These are phyloP conservation scores for Heterotilapia buettikoferi DNA, from an alignment of 2,113 vertebrate genomes.

Conservation along the genomic window DNA sequence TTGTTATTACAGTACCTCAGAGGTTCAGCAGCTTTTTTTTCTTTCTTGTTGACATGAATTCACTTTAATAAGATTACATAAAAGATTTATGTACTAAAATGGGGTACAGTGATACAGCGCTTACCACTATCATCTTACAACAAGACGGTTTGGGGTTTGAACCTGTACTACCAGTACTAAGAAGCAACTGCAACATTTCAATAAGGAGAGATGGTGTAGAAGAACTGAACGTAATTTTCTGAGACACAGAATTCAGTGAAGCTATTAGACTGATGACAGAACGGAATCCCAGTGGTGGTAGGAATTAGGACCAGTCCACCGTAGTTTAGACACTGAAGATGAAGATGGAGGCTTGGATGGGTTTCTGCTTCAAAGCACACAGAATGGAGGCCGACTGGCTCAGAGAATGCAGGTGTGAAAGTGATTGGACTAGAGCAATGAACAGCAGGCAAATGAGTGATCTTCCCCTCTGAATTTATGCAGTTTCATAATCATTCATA, in stretches of 20 bases:
- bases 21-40: not conserved
- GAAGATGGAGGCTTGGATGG: not conserved
- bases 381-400: not conserved
- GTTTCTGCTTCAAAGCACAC: not conserved
- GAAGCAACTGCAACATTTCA: not conserved
- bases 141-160: not conserved
- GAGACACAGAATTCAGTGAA: not conserved
- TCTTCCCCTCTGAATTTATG: not conserved
- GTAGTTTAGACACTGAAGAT: not conserved
- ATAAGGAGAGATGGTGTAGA: not conserved
- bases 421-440: not conserved
- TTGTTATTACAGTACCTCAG: rapidly evolving
- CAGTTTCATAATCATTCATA: rapidly evolving
- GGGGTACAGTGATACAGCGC: not conserved
- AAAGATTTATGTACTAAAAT: not conserved
- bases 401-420: not conserved
- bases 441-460: not conserved
- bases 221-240: not conserved
- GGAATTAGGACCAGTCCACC: not conserved
- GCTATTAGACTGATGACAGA: not conserved
- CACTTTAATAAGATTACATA: not conserved
- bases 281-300: not conserved
- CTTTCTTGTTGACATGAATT: not conserved
- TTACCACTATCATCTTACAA: not conserved
- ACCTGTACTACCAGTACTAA: not conserved